These are phyloP conservation scores for Toxostoma redivivum DNA, from an alignment of 2,113 vertebrate genomes.

Conservation along the genomic window DNA sequence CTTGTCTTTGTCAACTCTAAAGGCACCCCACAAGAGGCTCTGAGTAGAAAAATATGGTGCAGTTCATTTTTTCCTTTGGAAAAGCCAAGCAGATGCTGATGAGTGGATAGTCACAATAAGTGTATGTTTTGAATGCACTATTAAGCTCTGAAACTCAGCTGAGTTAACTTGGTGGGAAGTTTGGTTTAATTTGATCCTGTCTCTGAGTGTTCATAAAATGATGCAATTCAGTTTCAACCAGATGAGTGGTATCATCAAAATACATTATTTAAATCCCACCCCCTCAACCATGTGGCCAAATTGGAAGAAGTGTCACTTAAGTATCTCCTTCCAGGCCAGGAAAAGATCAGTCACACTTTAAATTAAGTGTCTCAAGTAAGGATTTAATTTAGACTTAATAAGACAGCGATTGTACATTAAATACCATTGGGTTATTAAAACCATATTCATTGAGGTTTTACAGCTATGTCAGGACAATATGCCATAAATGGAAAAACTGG, in stretches of 20 bases:
- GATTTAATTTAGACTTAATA: conserved; percentile 77
- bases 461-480: conserved; percentile 72
- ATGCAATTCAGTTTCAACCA: conserved; percentile 55
- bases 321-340: conserved; percentile 56
- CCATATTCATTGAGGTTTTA: conserved; percentile 77
- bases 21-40: conserved; percentile 56
- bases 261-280: conserved; percentile 46
- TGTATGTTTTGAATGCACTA: conserved; percentile 24
- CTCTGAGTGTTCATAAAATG: conserved; percentile 30
- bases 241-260: conserved; percentile 61
- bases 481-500: conserved; percentile 69
- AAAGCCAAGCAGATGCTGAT: conserved; percentile 60
- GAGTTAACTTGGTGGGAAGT: conserved; percentile 45
- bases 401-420: conserved; percentile 74
- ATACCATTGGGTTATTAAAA: conserved; percentile 75
- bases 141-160: conserved; percentile 6
- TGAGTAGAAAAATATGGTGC: conserved; percentile 61
- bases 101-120: conserved; percentile 2
- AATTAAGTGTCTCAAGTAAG: conserved; percentile 70
- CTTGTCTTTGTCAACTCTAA: conserved; percentile 59
- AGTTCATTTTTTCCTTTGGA: conserved; percentile 58
- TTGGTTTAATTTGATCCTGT: conserved; percentile 31
- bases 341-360: conserved; percentile 72
- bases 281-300: conserved; percentile 41
- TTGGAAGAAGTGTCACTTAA: conserved; percentile 60